phyloP scores from a whole-genome alignment of 2,888 invertebrate genomes.

The Tipula confusa region DNA sequence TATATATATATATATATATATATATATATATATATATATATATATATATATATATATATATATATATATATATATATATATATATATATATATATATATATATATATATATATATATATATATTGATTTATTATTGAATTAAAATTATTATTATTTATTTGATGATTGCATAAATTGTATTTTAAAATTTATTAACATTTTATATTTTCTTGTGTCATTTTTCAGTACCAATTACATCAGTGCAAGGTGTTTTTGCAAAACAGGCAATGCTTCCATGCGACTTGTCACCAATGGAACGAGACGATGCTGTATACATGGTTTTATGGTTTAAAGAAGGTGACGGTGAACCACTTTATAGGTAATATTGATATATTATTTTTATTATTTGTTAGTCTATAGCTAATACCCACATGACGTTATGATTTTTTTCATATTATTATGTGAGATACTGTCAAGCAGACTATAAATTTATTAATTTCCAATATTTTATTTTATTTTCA shows the following conservation, averaged over 20 bases:
- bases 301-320: slow-evolving; percentile 82
- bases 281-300: slow-evolving; percentile 70
- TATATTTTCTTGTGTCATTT: slow-evolving; percentile 37
- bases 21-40: too few species aligned
- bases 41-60: too few species aligned
- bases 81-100: not conserved
- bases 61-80: not conserved
- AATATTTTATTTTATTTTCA: not conserved
- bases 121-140: slow-evolving; percentile 25
- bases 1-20: too few species aligned
- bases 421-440: not conserved
- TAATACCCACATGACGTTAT: too few species aligned
- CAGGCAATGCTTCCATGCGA: slow-evolving; percentile 83
- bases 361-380: slow-evolving; percentile 40
- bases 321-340: slow-evolving; percentile 84
- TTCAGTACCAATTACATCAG: slow-evolving; percentile 75
- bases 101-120: not conserved
- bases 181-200: not conserved
- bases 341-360: slow-evolving; percentile 83
- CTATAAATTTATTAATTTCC: not conserved
- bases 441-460: not conserved
- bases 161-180: not conserved
- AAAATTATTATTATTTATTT: not conserved
- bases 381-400: not conserved
- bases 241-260: slow-evolving; percentile 75